Evolutionary conservation across 2,113 vertebrate species (phyloP).

Genomic region (Phylloscopus trochilus): DNA sequence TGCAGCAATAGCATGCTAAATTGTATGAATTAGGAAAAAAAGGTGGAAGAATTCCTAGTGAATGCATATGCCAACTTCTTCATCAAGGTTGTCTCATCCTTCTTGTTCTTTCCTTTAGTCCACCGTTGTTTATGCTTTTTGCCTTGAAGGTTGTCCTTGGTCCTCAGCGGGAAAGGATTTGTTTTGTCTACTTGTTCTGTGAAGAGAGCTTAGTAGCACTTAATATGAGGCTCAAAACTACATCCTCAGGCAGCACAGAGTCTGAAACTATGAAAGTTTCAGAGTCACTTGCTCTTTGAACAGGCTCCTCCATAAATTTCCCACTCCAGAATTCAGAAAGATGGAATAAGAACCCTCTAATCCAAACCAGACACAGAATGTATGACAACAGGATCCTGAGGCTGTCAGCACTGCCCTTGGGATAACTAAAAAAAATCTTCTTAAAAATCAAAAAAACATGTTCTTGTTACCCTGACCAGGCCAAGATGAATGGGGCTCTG

Average conservation of each 20-base stretch:
- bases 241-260: too few relatives aligned
- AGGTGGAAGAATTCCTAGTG: neutral
- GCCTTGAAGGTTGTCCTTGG: too few relatives aligned
- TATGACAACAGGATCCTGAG: neutral
- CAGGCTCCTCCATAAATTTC: neutral
- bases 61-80: neutral
- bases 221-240: too few relatives aligned
- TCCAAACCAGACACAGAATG: neutral
- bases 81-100: neutral
- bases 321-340: neutral
- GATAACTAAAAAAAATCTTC: neutral
- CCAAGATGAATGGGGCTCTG: neutral
- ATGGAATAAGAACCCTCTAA: neutral
- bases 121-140: too few relatives aligned
- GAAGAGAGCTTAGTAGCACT: too few relatives aligned
- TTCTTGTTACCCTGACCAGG: neutral
- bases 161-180: too few relatives aligned
- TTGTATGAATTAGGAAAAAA: neutral
- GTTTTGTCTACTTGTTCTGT: too few relatives aligned
- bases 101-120: too few relatives aligned
- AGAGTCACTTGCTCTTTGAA: neutral
- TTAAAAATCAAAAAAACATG: neutral
- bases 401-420: rapidly evolving
- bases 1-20: neutral
- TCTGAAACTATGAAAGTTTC: too few relatives aligned